Base-by-base conservation (phyloP, 2,888 invertebrate genomes). In the Cephus spinipes region DNA sequence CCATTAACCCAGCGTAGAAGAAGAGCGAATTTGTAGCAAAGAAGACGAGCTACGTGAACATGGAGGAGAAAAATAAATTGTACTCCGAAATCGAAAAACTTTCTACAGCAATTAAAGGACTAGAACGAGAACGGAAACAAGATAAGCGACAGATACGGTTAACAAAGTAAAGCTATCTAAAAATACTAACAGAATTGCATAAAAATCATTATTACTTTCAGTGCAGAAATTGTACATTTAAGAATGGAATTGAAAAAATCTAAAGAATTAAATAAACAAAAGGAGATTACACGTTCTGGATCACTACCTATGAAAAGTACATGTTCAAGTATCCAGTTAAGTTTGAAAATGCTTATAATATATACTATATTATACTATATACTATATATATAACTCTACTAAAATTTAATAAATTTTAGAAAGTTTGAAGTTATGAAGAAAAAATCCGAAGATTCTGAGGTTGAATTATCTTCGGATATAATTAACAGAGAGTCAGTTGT, bases 161-260 rank as follows among this genome's bases (percentile, higher is more conserved):
- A 74, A 81, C 76, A 77, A 78, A 81, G 81, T 79, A 79, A 79
- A 40, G 68, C 74, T 73, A 30, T 11, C 35, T 32, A n/a, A 73
- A 36, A 31, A 30, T 31, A 12, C 35, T 12, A n/a, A n/a, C 30
- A 1, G 36, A 32, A 4, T 68, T 75, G 34, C n/a, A 11, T 32
- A 32, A 3, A 71, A 33, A 73, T 34, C 55, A 69, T 73, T 3
- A 32, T 55, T 69, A 55, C 34, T 79, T 79, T 31, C 33, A 83
- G 82, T 55, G 75, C 78, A 40, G 80, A 82, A 74, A 81, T 83
- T 71, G 77, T 74, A 30, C 79, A 75, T 69, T 73, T 83, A n/a
- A 75, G 76, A 68, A 75, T 73, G 12, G 80, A 82, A 71, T 76
- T 81, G 73, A 73, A 74, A 71, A 78, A 80, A 34, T 78, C 75